phyloP scores from a whole-genome alignment of 2,113 vertebrate species.

The Notarius lentiginosus region DNA sequence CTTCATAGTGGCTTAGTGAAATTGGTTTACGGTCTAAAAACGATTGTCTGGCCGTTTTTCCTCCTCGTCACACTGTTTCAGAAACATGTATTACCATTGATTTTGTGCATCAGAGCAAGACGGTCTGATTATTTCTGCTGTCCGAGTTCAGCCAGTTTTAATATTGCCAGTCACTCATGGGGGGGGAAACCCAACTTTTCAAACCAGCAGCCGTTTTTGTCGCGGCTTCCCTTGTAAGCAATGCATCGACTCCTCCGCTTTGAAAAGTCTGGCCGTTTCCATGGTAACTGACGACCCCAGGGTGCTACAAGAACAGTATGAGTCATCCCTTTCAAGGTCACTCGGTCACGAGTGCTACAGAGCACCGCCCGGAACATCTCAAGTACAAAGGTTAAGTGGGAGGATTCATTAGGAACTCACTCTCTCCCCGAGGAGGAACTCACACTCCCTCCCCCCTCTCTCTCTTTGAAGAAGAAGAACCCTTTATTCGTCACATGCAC shows the following conservation, averaged over 20 bases:
- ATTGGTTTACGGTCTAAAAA: background rate
- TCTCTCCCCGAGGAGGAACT: too few relatives aligned
- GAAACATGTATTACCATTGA: background rate
- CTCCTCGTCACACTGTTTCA: background rate
- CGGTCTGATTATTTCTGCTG: background rate
- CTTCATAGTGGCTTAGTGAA: background rate
- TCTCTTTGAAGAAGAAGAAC: too few relatives aligned
- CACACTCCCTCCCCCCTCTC: too few relatives aligned
- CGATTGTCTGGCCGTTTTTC: background rate
- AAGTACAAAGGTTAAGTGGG: background rate
- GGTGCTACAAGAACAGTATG: background rate
- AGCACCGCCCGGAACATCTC: background rate
- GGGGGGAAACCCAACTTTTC: background rate
- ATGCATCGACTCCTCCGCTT: background rate
- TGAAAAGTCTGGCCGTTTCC: background rate
- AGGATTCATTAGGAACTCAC: background rate
- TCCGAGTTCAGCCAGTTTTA: background rate
- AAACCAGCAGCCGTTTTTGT: background rate
- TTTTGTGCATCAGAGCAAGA: background rate
- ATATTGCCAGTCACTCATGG: background rate
- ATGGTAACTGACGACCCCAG: background rate
- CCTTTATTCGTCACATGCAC: too few relatives aligned
- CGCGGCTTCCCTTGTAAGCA: background rate
- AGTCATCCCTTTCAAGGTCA: background rate
- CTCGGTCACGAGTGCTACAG: background rate